Evolutionary conservation across 2,888 invertebrate genomes (phyloP).

Genomic region (Pharmacophagus antenor): DNA sequence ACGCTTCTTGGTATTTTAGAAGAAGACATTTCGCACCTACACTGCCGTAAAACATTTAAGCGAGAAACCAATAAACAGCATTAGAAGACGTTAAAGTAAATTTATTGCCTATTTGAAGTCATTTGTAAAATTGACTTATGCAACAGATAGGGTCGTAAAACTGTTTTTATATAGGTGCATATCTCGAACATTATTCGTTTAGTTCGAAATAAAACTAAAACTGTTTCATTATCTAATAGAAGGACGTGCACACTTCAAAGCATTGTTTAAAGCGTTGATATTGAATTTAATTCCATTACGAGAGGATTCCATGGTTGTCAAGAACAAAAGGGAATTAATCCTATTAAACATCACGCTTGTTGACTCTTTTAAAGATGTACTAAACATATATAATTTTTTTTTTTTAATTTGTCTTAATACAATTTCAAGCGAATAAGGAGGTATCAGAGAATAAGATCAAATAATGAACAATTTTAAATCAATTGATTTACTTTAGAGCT

Average conservation of each 20-base stretch:
- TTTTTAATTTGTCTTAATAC: not conserved
- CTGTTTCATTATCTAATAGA: constrained; percentile 22
- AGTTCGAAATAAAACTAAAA: constrained; percentile 2
- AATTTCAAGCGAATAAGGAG: not conserved
- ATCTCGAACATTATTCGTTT: constrained; percentile 4
- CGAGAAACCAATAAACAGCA: constrained; percentile 27
- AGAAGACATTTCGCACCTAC: constrained; percentile 28
- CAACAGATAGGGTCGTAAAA: constrained; percentile 20
- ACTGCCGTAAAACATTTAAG: constrained; percentile 25
- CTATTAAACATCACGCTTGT: constrained; percentile 46
- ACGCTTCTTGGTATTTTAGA: constrained; percentile 14
- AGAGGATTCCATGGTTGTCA: constrained; percentile 39
- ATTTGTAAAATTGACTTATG: constrained; percentile 27
- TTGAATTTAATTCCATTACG: constrained; percentile 54
- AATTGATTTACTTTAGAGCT: too few species aligned
- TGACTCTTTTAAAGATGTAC: constrained; percentile 24
- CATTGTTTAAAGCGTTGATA: constrained; percentile 43
- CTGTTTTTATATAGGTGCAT: constrained; percentile 9
- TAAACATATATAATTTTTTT: constrained; percentile 5
- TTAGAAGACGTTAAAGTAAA: constrained; percentile 29
- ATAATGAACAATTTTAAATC: too few species aligned
- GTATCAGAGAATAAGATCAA: not conserved
- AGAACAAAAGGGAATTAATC: constrained; percentile 52
- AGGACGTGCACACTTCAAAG: constrained; percentile 35
- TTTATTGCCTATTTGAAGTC: constrained; percentile 25